Evolutionary conservation across 2,797 vertebrate species (phyloP).

Genomic region (Silurus aristotelis): DNA sequence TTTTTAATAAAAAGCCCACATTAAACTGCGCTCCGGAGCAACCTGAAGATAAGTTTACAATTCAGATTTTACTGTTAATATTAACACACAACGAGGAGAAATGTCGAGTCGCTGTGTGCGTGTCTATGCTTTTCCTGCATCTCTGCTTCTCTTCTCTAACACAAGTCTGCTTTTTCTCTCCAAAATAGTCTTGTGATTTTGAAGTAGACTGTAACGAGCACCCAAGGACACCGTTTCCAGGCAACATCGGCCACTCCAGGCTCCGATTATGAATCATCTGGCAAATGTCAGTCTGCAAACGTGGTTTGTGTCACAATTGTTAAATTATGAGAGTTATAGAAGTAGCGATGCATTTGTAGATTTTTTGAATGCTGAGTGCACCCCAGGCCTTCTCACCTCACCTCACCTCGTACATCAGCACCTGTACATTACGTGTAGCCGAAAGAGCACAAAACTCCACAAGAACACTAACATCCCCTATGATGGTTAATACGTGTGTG

Average conservation of each 20-base stretch:
- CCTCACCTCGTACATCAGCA: too few species aligned
- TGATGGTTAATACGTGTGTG: too few species aligned
- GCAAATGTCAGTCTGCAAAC: background rate
- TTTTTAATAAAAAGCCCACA: background rate
- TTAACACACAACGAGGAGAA: background rate
- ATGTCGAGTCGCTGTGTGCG: background rate
- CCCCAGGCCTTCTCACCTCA: too few species aligned
- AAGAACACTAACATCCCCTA: too few species aligned
- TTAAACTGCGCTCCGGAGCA: background rate
- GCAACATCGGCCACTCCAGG: conserved; percentile 28
- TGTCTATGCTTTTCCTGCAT: background rate
- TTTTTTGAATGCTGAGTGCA: too few species aligned
- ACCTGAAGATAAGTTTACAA: background rate
- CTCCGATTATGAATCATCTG: conserved; percentile 16
- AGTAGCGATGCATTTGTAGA: background rate
- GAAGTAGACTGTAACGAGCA: background rate
- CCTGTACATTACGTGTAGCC: too few species aligned
- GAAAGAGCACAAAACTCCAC: too few species aligned
- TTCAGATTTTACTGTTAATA: background rate
- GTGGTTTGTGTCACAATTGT: background rate
- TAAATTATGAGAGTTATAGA: background rate
- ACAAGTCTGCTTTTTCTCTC: conserved; percentile 9
- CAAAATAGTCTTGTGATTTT: conserved; percentile 13
- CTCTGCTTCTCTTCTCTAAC: background rate
- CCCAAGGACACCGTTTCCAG: conserved; percentile 26